Percentiles rank a stretch among this genome's conserved stretches.
These are phyloP conservation scores for Crambe crambe DNA, from an alignment of 37 sponge, comb jelly and placozoan species.

Conservation along the genomic window DNA sequence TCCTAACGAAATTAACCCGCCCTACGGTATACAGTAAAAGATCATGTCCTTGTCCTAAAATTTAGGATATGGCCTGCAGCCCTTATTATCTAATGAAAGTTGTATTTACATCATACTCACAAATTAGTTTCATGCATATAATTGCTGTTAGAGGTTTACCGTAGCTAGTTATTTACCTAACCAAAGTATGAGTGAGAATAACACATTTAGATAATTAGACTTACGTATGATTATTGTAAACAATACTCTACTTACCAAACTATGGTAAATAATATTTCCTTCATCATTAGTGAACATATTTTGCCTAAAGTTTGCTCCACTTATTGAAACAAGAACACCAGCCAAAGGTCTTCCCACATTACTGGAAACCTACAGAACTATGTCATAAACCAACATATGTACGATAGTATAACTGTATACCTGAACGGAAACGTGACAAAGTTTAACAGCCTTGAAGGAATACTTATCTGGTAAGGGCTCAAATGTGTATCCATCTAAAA, in stretches of 20 bases:
- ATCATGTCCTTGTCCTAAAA: no score
- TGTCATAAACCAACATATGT: not conserved
- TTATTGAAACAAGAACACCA: slow-evolving; percentile 73
- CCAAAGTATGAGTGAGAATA: no score
- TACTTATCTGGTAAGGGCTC: slow-evolving; percentile 16
- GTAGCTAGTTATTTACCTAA: no score
- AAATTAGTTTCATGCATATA: no score
- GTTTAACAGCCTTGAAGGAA: slow-evolving; percentile 63
- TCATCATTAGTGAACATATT: slow-evolving; percentile 53
- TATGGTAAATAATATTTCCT: slow-evolving; percentile 45
- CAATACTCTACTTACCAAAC: slow-evolving; percentile 38
- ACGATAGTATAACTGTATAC: slow-evolving; percentile 17
- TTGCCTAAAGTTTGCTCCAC: slow-evolving; percentile 64
- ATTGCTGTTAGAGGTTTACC: no score
- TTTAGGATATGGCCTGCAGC: no score
- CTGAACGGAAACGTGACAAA: slow-evolving; percentile 46
- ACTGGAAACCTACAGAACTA: not conserved
- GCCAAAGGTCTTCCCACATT: slow-evolving; percentile 30
- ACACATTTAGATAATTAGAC: no score
- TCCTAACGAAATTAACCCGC: no score
- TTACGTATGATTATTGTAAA: not conserved
- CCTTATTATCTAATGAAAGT: no score
- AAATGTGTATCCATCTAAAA: slow-evolving; percentile 58
- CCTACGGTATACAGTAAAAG: no score
- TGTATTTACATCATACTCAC: no score